Conservation (phyloP, 2,888 invertebrate species). For the Artemia sinica region DNA sequence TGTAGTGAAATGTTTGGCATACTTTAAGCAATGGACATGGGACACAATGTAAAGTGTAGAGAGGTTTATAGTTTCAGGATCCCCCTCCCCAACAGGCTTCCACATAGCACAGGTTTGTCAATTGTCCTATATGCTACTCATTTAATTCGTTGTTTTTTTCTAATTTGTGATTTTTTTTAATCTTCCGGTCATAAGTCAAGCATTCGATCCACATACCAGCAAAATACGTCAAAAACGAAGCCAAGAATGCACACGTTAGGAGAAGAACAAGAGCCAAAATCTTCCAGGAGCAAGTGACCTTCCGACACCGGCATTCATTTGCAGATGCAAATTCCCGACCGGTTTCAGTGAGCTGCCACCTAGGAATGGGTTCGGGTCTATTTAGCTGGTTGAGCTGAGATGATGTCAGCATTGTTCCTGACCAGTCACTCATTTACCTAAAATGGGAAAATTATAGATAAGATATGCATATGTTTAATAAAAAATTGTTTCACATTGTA, state of each 20-base stretch:
- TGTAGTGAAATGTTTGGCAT: no score
- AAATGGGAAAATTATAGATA: not conserved
- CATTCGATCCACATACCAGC: constrained; percentile 16
- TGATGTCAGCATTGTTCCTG: constrained; percentile 2
- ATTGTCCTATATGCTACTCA: no score
- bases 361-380: not conserved
- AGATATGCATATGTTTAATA: no score
- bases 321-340: not conserved
- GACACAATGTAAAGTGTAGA: no score
- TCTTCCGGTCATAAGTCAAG: no score
- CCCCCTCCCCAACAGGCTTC: no score
- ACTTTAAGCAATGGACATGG: no score
- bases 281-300: constrained; percentile 21
- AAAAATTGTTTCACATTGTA: no score
- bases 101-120: no score
- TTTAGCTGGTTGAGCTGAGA: constrained; percentile 11
- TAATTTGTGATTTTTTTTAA: no score
- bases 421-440: constrained; percentile 11
- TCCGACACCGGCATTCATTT: constrained; percentile 13
- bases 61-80: no score
- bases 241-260: constrained; percentile 20
- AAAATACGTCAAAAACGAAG: constrained; percentile 21
- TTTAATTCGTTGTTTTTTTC: no score
- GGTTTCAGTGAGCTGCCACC: not conserved
- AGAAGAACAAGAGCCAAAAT: constrained; percentile 21